Base-by-base conservation (phyloP, 2,888 invertebrate species). In the Dusona sp. region DNA sequence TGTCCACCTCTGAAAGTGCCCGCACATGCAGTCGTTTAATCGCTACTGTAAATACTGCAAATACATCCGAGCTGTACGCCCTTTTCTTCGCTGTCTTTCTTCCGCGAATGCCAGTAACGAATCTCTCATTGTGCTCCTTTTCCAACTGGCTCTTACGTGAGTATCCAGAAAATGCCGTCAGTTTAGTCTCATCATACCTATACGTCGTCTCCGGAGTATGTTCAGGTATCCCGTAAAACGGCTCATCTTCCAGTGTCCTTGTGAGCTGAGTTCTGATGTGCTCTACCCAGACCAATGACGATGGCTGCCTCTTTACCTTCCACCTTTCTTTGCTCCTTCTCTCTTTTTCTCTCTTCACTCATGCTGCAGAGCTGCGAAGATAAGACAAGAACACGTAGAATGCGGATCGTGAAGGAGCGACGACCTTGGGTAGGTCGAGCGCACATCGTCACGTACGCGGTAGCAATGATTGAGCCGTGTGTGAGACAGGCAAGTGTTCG, bases 401-500 rank as follows among this genome's bases (percentile, higher is more conserved):
- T 94, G 94, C 91, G 90, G 90, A 90, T 90, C 79, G 84, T 73
- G 70, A 70, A 79, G 65, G 45, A 90, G 90, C 90, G 87, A 88
- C 89, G 94, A 92, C 93, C 94, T 94, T 94, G 93, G 92, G 92
- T 93, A 94, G 93, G 94, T 93, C 93, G 93, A 92, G 90, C 91
- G 90, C 91, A 90, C 90, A 88, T 90, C 90, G 89, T 90, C 90
- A 90, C 90, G 91, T 90, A 92, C 89, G 89, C 89, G 89, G 89
- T 89, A 90, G 89, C 90, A 90, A 90, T 92, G 91, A 93, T 93
- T 92, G 92, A 93, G 91, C 92, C 88, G 90, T 92, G 91, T 91
- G 89, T 90, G 82, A 81, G 74, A 80, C 65, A 75, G 33, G n/a
- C 65, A 51, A 73, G 54, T 79, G 68, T 68, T 42, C 72, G 22